Evolutionary conservation across 2,113 vertebrate genomes (phyloP).

Genomic region (Ptyas mucosa): DNA sequence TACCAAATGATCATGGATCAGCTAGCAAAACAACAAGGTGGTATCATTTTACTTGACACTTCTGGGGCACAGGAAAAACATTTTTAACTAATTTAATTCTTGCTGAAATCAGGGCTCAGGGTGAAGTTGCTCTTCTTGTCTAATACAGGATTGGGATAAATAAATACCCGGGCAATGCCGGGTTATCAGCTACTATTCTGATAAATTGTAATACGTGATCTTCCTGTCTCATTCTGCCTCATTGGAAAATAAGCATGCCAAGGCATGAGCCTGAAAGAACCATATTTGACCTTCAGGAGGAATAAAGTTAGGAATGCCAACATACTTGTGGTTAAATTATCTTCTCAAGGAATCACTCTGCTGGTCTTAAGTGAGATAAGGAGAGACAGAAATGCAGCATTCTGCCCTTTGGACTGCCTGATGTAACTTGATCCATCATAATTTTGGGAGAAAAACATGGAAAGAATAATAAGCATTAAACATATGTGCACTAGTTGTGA

Average conservation of each 20-base stretch:
- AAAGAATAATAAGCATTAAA: not conserved
- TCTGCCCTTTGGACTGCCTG: not conserved
- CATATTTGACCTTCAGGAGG: too few species aligned
- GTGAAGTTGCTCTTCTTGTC: too few species aligned
- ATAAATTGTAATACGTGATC: not conserved
- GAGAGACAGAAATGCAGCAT: conserved; percentile 13
- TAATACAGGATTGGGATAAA: too few species aligned
- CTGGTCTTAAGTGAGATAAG: conserved; percentile 18
- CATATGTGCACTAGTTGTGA: not conserved
- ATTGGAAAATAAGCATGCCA: not conserved
- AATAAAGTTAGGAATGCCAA: conserved; percentile 23
- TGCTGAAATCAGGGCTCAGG: too few species aligned
- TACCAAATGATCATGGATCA: too few species aligned
- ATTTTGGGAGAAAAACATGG: not conserved
- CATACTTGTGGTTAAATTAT: not conserved
- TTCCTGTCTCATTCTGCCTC: not conserved
- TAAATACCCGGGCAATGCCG: too few species aligned
- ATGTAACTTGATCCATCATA: not conserved
- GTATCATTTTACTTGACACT: too few species aligned
- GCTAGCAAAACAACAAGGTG: too few species aligned
- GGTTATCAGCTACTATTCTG: not conserved
- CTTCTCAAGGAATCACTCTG: conserved; percentile 11
- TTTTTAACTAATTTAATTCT: too few species aligned
- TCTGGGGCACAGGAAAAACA: too few species aligned
- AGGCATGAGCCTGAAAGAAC: too few species aligned